A percentile compares a stretch with the other conserved stretches of the same genome.
phyloP scores from a whole-genome alignment of 2,113 vertebrate genomes.

The Canis aureus region DNA sequence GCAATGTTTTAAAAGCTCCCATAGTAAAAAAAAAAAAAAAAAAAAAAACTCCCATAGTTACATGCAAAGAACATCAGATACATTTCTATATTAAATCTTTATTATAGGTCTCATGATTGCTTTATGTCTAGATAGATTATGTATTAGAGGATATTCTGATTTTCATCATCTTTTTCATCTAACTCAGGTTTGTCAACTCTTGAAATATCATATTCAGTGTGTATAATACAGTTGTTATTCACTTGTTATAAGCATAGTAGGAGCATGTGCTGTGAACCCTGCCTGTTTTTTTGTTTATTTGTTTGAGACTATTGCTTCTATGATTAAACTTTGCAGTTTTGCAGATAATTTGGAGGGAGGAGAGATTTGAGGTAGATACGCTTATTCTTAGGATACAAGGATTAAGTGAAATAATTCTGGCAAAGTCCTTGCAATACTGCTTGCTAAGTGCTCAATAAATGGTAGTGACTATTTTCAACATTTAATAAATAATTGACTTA shows the following conservation, averaged over 20 bases:
- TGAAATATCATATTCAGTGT: not conserved
- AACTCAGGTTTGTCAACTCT: constrained; percentile 10
- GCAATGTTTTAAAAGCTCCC: too few relatives aligned
- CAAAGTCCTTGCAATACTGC: not conserved
- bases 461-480: constrained; percentile 29
- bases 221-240: not conserved
- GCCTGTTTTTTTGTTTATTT: not conserved
- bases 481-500: constrained; percentile 49
- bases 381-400: not conserved
- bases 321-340: constrained; percentile 31
- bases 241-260: not conserved
- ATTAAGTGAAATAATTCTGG: constrained; percentile 58
- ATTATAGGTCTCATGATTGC: not conserved
- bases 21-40: not conserved
- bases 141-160: constrained; percentile 6
- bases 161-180: constrained; percentile 43
- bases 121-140: constrained; percentile 47
- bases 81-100: constrained; percentile 42
- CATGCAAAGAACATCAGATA: constrained; percentile 7
- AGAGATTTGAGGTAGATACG: not conserved
- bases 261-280: not conserved
- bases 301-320: not conserved
- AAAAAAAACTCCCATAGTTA: not conserved
- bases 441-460: constrained; percentile 52
- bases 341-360: constrained; percentile 4